These are phyloP conservation scores for Melikaiella ostensackeni DNA, from an alignment of 2,888 invertebrate species.

Conservation along the genomic window DNA sequence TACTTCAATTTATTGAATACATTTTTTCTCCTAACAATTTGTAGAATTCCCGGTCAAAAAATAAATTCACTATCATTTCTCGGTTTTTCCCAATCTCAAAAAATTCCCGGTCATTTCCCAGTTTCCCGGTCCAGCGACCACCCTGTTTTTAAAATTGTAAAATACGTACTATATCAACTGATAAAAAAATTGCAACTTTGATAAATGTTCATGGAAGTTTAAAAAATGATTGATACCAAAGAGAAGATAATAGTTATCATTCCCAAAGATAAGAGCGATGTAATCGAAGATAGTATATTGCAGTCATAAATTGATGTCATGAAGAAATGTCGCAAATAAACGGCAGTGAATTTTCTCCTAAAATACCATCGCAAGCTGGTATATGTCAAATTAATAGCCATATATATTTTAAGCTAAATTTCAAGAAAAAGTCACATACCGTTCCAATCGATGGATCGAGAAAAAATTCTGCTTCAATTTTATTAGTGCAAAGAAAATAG, in stretches of 20 bases:
- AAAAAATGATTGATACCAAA: not conserved
- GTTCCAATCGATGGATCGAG: not conserved
- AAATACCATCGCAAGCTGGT: conserved; percentile 12
- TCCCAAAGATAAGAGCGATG: conserved; percentile 55
- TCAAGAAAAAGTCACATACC: not conserved
- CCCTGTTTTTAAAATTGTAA: too few relatives aligned
- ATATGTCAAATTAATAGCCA: not conserved
- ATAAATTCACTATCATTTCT: too few relatives aligned
- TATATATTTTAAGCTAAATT: not conserved
- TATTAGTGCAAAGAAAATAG: too few relatives aligned
- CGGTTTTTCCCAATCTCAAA: too few relatives aligned
- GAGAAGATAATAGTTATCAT: conserved; percentile 55
- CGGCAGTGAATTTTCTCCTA: conserved; percentile 13
- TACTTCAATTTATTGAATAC: too few relatives aligned
- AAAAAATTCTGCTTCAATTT: conserved; percentile 1
- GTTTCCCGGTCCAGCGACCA: too few relatives aligned
- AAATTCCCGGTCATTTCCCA: too few relatives aligned
- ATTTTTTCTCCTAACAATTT: too few relatives aligned
- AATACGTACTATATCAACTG: too few relatives aligned
- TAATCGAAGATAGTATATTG: conserved; percentile 55
- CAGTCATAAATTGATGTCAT: conserved; percentile 11
- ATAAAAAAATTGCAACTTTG: too few relatives aligned
- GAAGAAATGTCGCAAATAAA: conserved; percentile 16
- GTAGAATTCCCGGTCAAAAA: too few relatives aligned
- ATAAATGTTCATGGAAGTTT: too few relatives aligned